A percentile compares a stretch with the other conserved stretches of the same genome.
phyloP scores from a whole-genome alignment of 2,113 vertebrate species.

The Antennarius striatus region DNA sequence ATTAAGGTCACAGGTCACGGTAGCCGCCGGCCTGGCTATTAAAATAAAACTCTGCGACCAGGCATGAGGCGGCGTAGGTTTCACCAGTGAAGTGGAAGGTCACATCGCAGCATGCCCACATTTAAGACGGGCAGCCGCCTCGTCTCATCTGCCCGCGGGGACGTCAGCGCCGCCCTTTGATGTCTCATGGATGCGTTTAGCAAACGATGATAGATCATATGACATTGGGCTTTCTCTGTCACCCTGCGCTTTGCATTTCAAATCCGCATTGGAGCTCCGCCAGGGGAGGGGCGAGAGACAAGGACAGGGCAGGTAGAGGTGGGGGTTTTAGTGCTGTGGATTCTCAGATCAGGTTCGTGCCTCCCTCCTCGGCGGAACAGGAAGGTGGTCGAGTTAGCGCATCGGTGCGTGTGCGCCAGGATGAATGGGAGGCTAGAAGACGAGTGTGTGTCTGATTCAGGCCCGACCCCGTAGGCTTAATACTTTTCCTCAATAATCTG shows the following conservation, averaged over 20 bases:
- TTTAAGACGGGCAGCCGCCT: slow-evolving; percentile 34
- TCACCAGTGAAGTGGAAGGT: slow-evolving; percentile 19
- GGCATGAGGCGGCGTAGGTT: too few relatives aligned
- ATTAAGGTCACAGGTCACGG: too few relatives aligned
- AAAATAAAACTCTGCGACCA: neutral
- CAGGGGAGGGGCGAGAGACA: neutral
- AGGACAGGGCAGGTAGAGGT: neutral
- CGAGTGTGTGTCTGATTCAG: slow-evolving; percentile 59
- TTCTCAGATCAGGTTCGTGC: neutral
- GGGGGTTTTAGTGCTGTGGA: too few relatives aligned
- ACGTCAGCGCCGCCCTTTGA: slow-evolving; percentile 60
- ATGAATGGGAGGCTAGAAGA: slow-evolving; percentile 39
- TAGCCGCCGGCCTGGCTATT: too few relatives aligned
- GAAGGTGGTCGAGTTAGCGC: slow-evolving; percentile 13
- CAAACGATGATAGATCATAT: slow-evolving; percentile 71
- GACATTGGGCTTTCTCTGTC: slow-evolving; percentile 64
- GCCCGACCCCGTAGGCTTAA: slow-evolving; percentile 60
- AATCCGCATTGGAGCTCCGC: slow-evolving; percentile 59
- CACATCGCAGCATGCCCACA: slow-evolving; percentile 16
- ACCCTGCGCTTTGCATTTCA: slow-evolving; percentile 72
- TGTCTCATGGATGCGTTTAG: slow-evolving; percentile 66
- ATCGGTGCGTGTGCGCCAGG: slow-evolving; percentile 11
- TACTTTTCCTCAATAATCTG: slow-evolving; percentile 66
- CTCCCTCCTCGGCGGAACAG: slow-evolving; percentile 30
- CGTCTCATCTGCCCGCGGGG: slow-evolving; percentile 28